Conservation (phyloP, 2,113 vertebrate species). For the Crotalus horridus region DNA sequence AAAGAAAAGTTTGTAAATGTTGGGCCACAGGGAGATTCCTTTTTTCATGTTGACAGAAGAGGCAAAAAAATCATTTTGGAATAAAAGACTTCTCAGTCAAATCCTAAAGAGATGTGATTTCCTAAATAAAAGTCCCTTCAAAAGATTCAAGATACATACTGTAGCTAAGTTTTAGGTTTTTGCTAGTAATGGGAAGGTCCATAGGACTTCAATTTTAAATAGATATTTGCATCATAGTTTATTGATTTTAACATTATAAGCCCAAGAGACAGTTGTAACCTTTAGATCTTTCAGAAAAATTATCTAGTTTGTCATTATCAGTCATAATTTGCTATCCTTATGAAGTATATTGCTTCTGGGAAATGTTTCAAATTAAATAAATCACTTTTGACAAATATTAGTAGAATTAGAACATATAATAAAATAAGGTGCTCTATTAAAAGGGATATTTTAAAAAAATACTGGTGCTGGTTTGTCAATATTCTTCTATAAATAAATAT, state of each 20-base stretch:
- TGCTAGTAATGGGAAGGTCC: background rate
- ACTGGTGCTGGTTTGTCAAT: background rate
- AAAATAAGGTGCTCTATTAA: background rate
- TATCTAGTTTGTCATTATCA: background rate
- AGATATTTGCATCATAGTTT: background rate
- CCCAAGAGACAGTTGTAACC: background rate
- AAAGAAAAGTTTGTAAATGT: background rate
- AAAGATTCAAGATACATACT: background rate
- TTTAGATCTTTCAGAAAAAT: background rate
- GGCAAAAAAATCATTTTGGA: background rate
- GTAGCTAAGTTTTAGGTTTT: background rate
- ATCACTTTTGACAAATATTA: background rate
- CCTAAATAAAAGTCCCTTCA: conserved; percentile 15
- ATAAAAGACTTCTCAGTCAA: background rate
- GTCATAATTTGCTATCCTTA: background rate
- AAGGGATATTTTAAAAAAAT: background rate
- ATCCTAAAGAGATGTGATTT: conserved; percentile 13
- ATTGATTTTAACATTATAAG: background rate
- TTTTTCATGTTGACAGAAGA: background rate
- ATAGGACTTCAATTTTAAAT: conserved; percentile 36
- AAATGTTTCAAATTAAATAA: background rate
- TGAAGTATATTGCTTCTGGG: background rate
- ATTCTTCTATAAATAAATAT: background rate
- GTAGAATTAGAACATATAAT: background rate
- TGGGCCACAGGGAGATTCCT: background rate